A percentile compares a stretch with the other conserved stretches of the same genome.
phyloP scores from a whole-genome alignment of 2,113 vertebrate species.

The Bubo bubo region DNA sequence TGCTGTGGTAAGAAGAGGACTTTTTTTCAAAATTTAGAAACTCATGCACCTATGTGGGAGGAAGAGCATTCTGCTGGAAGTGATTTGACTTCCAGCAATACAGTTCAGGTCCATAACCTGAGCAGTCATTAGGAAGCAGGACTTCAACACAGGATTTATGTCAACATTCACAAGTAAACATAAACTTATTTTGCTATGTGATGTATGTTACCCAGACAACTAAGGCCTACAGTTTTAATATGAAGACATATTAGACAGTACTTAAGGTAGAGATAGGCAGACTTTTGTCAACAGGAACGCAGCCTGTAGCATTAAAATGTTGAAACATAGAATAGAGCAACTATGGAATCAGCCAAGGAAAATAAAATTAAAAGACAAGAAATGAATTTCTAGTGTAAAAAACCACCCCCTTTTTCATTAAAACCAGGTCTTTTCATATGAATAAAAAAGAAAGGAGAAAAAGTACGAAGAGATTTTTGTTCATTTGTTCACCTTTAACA shows the following conservation, averaged over 20 bases:
- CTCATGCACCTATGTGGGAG: not conserved
- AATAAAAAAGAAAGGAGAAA: constrained; percentile 6
- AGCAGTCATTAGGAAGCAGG: not conserved
- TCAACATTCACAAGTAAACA: not conserved
- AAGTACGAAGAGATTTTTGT: not conserved
- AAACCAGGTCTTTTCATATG: not conserved
- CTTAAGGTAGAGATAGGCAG: not conserved
- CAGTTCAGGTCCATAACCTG: not conserved
- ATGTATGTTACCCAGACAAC: not conserved
- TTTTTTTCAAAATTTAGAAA: not conserved
- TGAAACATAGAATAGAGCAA: not conserved
- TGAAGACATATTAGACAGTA: not conserved
- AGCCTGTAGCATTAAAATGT: not conserved
- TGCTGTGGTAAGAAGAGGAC: not conserved
- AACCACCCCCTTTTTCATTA: rapidly evolving
- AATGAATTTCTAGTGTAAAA: not conserved
- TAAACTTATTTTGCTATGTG: not conserved
- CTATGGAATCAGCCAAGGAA: not conserved
- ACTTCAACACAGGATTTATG: not conserved
- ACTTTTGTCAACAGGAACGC: not conserved
- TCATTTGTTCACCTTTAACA: not conserved
- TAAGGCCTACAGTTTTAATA: not conserved
- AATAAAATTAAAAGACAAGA: not conserved
- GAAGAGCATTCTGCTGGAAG: not conserved
- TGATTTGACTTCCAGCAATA: not conserved